Base-by-base conservation (phyloP, 92 coral and sea anemone species). In the Hydrozoanthus gracilis region DNA sequence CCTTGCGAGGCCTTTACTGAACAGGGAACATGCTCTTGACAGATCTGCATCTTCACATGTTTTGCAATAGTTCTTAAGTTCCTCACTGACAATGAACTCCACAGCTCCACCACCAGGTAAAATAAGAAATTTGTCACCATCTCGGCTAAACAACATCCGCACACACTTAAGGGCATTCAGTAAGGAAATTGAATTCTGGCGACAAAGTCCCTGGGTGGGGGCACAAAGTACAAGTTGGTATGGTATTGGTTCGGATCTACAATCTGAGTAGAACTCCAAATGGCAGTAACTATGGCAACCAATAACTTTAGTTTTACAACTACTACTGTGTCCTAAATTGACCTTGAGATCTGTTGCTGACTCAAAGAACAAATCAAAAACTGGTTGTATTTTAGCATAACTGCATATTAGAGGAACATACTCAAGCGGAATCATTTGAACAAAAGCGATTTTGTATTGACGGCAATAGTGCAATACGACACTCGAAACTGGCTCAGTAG, bases 91-190 rank as follows among this genome's bases (percentile, higher is more conserved):
- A 68, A 88, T 92, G 82, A 93, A 82, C 76, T 97, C 99, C 51
- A 82, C 82, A 15, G 93, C 77, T 17, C 99, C 99, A 51, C 95
- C 93, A 17, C 97, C 95, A 3, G 95, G 96, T 27, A 97, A 75
- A 50, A 86, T 51, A 27, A 44, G 49, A 14, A 92, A 14, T 16
- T 55, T 69, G 51, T 18, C 74, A 11, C 78, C 84, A 60, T 93
- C 89, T 69, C 74, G 71, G 13, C 79, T 88, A 76, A 93, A 90
- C 39, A 95, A 86, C 94, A 90, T 95, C 51, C 80, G 87, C 13
- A 97, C 58, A 68, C 82, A 86, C 79, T 95, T 95, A 20, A 97
- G 68, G 7, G 95, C 93, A 86, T 86, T 89, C 52, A 83, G 83
- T 46, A 97, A 91, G 65, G 95, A 94, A 87, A 93, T 83, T 52